Evolutionary conservation across 2,797 vertebrate species (phyloP), one percentile per base, ranked within the genome.

Genomic region (Scolopax bukidnonensis): DNA sequence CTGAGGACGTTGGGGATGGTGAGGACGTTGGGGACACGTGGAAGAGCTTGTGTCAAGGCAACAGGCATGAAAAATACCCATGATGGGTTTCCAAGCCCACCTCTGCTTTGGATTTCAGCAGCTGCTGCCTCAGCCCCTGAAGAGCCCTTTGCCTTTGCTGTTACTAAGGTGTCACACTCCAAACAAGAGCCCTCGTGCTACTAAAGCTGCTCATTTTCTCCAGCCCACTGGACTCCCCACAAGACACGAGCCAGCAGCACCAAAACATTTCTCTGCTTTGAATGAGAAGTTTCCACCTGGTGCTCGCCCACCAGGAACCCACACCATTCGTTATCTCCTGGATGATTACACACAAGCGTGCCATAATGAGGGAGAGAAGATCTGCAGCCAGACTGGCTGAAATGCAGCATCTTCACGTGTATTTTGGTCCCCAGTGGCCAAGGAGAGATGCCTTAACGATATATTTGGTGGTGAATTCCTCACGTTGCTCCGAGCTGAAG

Each of bases 11-110:
- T 59, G 60, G 60, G 56, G 50, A 54, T 19, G 59, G 48, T 32
- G 71, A 69, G 54, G 53, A 63, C 0, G 0, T 0, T 59, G 61
- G 61, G 57, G 50, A 54, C 2, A 1, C 2, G 0, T 2, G 21
- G 45, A 75, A 50, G 47, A 63, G n/a, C 5, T 74, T 43, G 45
- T 20, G 40, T 18, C 47, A 73, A 48, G 27, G 15, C 6, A 40
- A 79, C 0, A 1, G 63, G 28, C n/a, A 8, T 7, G 12, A 57
- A 68, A 41, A 41, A 51, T 16, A 5, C 57, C 78, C 36, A 13
- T 0, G 6, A 27, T 15, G 74, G 69, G 17, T 63, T 89, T 90
- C 45, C 47, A 60, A 84, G 21, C 50, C 67, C 0, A 0, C 25
- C 71, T 76, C 45, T 83, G 43, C 48, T 79, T 7, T 38, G 85